Evolutionary conservation across 2,797 vertebrate genomes (phyloP).

Genomic region (Helarctos malayanus): DNA sequence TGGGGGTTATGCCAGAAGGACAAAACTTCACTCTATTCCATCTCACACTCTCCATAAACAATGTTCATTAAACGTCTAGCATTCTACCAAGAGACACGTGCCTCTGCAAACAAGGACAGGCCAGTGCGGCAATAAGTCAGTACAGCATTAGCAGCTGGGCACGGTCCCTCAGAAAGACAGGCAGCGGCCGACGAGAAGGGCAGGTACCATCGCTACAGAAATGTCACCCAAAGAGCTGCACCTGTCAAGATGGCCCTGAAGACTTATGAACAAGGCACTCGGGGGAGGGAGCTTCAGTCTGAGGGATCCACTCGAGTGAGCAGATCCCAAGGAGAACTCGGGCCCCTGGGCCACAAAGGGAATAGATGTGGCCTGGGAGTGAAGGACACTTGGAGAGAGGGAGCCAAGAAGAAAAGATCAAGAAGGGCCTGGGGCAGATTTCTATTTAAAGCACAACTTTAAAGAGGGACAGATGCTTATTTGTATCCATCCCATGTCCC

Average conservation of each 20-base stretch:
- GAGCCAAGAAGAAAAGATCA: slow-evolving; percentile 73
- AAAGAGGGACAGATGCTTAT: slow-evolving; percentile 62
- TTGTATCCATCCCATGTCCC: slow-evolving; percentile 62
- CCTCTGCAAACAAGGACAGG: slow-evolving; percentile 62
- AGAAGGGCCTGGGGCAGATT: slow-evolving; percentile 65
- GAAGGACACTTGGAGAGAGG: slow-evolving; percentile 23
- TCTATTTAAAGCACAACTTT: slow-evolving; percentile 82
- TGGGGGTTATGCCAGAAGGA: slow-evolving; percentile 38
- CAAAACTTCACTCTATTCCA: not conserved
- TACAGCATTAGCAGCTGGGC: slow-evolving; percentile 48
- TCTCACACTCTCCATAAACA: slow-evolving; percentile 50
- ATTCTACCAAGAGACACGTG: slow-evolving; percentile 39
- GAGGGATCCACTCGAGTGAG: not conserved
- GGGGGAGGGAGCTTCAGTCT: not conserved
- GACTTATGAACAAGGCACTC: slow-evolving; percentile 6
- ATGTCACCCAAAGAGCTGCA: slow-evolving; percentile 1
- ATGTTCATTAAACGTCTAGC: slow-evolving; percentile 47
- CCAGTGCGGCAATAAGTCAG: slow-evolving; percentile 52
- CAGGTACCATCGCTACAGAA: slow-evolving; percentile 52
- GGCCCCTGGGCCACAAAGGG: not conserved
- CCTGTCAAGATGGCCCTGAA: slow-evolving; percentile 23
- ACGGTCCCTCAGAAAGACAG: slow-evolving; percentile 63
- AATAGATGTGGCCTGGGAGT: slow-evolving; percentile 39
- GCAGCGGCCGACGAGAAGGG: slow-evolving; percentile 33
- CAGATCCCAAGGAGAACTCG: not conserved